These are phyloP conservation scores for Dynastes grantii DNA, from an alignment of 2,888 invertebrate species.

Conservation along the genomic window DNA sequence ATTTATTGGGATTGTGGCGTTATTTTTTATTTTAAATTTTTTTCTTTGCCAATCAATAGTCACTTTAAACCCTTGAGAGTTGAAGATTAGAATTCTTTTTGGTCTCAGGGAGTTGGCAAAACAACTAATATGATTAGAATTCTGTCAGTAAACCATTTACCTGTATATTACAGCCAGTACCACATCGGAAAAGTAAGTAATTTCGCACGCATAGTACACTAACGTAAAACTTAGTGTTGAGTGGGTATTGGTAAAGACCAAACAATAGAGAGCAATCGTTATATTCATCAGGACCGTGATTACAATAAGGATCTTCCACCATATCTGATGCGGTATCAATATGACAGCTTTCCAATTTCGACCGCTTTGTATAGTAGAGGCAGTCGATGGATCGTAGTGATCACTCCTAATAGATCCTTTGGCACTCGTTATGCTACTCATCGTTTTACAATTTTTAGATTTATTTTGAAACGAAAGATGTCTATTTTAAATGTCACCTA, in stretches of 20 bases:
- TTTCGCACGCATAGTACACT: conserved; percentile 35
- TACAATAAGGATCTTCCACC: conserved; percentile 36
- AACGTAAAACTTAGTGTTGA: conserved; percentile 8
- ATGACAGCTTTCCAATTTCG: conserved; percentile 46
- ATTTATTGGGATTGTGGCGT: neutral
- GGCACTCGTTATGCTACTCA: neutral
- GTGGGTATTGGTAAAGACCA: conserved; percentile 28
- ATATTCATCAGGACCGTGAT: conserved; percentile 23
- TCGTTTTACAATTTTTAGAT: neutral
- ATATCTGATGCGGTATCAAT: conserved; percentile 39
- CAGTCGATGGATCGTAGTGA: neutral
- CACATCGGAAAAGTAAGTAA: conserved; percentile 39
- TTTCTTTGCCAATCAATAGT: neutral
- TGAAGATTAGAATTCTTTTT: too few relatives aligned
- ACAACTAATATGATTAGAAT: too few relatives aligned
- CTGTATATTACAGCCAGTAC: conserved; percentile 37
- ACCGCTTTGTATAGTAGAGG: conserved; percentile 1
- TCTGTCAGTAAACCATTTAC: conserved; percentile 1
- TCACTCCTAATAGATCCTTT: conserved; percentile 25
- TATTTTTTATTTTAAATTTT: neutral
- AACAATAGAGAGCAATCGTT: conserved; percentile 32
- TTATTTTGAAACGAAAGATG: neutral
- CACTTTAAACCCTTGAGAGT: too few relatives aligned
- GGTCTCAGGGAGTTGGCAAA: too few relatives aligned
- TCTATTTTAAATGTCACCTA: neutral